Conservation (phyloP, 2,888 invertebrate genomes). For the Lottia scabra region DNA sequence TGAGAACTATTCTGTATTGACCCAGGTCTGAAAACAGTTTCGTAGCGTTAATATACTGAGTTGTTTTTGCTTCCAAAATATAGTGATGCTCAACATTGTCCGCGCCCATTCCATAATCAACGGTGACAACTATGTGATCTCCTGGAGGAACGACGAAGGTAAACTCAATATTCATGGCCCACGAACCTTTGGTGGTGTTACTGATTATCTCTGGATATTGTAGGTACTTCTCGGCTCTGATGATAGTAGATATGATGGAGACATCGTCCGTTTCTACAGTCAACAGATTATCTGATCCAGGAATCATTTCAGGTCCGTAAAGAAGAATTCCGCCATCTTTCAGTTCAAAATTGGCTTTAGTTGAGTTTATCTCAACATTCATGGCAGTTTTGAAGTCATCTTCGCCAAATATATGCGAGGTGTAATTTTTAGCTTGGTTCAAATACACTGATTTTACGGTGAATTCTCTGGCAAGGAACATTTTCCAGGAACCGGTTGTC, state of each 20-base stretch:
- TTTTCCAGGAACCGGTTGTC: conserved; percentile 25
- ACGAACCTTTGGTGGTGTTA: conserved; percentile 35
- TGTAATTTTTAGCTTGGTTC: conserved; percentile 26
- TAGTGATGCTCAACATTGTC: conserved; percentile 42
- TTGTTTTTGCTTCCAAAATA: conserved; percentile 35
- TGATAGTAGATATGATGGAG: conserved; percentile 29
- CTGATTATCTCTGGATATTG: conserved; percentile 36
- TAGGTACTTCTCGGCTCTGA: conserved; percentile 39
- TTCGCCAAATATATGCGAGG: conserved; percentile 34
- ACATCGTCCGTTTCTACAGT: conserved; percentile 15
- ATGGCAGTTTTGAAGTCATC: conserved; percentile 24
- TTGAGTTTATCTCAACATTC: conserved; percentile 18
- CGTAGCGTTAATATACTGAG: conserved; percentile 35
- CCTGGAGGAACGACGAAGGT: conserved; percentile 47
- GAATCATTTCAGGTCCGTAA: not conserved
- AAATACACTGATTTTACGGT: conserved; percentile 40
- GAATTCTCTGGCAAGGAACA: conserved; percentile 41
- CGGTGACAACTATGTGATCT: conserved; percentile 47
- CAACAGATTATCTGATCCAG: conserved; percentile 24
- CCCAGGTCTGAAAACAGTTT: conserved; percentile 49
- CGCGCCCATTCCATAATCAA: conserved; percentile 57
- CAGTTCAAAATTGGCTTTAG: conserved; percentile 9
- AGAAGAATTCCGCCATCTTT: conserved; percentile 7
- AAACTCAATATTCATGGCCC: conserved; percentile 49
- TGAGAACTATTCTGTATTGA: conserved; percentile 47